Base-by-base conservation (phyloP, 2,888 invertebrate species). In the Melipona bicolor region DNA sequence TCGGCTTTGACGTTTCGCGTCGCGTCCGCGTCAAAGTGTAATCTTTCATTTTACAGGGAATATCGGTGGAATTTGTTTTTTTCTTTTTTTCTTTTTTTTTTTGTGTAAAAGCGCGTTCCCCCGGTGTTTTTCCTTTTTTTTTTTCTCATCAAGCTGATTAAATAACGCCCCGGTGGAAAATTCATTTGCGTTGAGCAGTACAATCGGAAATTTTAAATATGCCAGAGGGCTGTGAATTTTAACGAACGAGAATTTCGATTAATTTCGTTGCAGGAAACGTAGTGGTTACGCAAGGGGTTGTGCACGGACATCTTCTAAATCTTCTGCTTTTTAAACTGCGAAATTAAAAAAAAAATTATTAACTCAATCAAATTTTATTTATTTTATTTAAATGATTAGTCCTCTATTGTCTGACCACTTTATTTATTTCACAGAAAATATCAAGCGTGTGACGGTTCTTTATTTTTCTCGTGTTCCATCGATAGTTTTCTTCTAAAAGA, bases 211-310 rank as follows among this genome's bases (percentile, higher is more conserved):
- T 59, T 73, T 50, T n/a, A 21, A 62, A 27, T 43, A 27, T 19
- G 62, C 5, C 21, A 24, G 2, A 2, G 24, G 4, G 43, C 43
- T 43, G 43, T 43, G 43, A 43, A 43, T 43, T 43, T 9, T 36
- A 17, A 0, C 3, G 11, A 11, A 24, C 2, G 50, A 19, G 19
- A 68, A 52, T 68, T 52, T 52, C 19, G 52, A 52, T 27, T 24
- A 21, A 52, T 27, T 2, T 17, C 11, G 3, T 3, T 1, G 24
- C 24, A 43, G 49, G 32, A 4, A n/a, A 72, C 9, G 6, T 5
- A 21, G 59, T 11, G 11, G 32, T 49, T 17, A 32, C 49, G 67
- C 59, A 32, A 68, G 59, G 68, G 68, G 76, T 76, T 76, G 11
- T 9, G 1, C 32, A 19, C 1, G 13, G 21, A 5, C 19, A 24